Base-by-base conservation (phyloP, 2,113 vertebrate genomes). In the Toxotes jaculatrix region DNA sequence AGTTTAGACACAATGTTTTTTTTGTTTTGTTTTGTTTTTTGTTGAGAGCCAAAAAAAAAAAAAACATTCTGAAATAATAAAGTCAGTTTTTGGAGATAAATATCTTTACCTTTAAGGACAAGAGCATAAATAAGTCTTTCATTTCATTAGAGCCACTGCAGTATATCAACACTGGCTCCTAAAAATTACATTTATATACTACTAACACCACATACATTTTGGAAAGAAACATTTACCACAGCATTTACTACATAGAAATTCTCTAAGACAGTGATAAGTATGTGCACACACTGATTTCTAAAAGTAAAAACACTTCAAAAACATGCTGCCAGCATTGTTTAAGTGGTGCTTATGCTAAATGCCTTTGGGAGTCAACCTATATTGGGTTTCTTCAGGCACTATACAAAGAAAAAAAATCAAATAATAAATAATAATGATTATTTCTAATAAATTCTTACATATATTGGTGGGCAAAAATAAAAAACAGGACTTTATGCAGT, bases 281-380 rank as follows among this genome's bases (percentile, higher is more conserved):
- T 27, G 31, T 8, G 23, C 11, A 45, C 1, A 27, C 13, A 71
- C 31, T 64, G 34, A 65, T 70, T 79, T 82, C 75, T 51, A 51
- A 34, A 71, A 61, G 11, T 68, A 38, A 64, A 79, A 65, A 19
- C 7, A 5, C 7, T 17, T 27, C 4, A 60, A 49, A 67, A 43
- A 23, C 31, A 60, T n/a, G n/a, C n/a, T n/a, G n/a, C n/a, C 43
- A 42, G 74, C 53, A 63, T 66, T 77, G 38, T 45, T 64, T 62
- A 12, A 51, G 53, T 60, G 56, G 45, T 77, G 21, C 77, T 83
- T 40, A 71, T 45, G 21, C 53, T 36, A 31, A 17, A 43, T 14
- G 19, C 47, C 49, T 32, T 27, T 64, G 51, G 67, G 72, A 82
- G 62, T 79, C 60, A 32, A 32, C 31, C 32, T 77, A 57, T 59